Percentiles rank a stretch among this genome's conserved stretches.
Conservation (phyloP, 2,888 invertebrate genomes). For the Agriopis marginaria region DNA sequence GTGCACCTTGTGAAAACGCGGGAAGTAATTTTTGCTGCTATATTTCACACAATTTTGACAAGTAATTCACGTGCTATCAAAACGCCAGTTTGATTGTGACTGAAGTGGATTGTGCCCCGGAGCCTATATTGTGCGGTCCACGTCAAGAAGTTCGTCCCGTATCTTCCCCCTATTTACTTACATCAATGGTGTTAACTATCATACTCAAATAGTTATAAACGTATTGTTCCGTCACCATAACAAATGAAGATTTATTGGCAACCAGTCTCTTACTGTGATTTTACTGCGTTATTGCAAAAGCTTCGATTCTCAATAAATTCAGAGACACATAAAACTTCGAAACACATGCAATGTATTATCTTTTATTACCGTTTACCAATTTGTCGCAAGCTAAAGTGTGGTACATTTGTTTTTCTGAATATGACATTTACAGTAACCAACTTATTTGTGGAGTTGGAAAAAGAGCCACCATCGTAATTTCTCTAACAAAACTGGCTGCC, state of each 20-base stretch:
- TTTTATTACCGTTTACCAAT: conserved; percentile 16
- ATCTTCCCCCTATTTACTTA: no score
- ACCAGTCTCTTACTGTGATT: conserved; percentile 2
- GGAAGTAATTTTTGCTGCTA: no score
- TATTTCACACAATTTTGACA: no score
- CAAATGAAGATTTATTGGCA: conserved; percentile 14
- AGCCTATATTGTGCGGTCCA: no score
- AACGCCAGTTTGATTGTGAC: no score
- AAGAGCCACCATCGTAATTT: conserved; percentile 3
- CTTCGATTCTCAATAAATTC: conserved; percentile 5
- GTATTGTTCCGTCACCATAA: not conserved
- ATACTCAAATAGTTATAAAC: not conserved
- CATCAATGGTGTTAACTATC: not conserved
- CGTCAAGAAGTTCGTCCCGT: no score
- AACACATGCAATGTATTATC: conserved; percentile 16
- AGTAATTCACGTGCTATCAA: no score
- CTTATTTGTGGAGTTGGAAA: not conserved
- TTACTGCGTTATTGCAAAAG: conserved; percentile 20
- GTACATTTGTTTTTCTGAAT: conserved; percentile 1
- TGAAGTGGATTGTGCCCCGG: no score
- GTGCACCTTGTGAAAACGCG: no score
- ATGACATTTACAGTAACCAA: conserved; percentile 6
- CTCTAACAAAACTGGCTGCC: no score
- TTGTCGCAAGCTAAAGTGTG: not conserved
- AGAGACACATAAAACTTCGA: conserved; percentile 1